phyloP scores from a whole-genome alignment of 2,797 vertebrate genomes.

The Erithacus rubecula region DNA sequence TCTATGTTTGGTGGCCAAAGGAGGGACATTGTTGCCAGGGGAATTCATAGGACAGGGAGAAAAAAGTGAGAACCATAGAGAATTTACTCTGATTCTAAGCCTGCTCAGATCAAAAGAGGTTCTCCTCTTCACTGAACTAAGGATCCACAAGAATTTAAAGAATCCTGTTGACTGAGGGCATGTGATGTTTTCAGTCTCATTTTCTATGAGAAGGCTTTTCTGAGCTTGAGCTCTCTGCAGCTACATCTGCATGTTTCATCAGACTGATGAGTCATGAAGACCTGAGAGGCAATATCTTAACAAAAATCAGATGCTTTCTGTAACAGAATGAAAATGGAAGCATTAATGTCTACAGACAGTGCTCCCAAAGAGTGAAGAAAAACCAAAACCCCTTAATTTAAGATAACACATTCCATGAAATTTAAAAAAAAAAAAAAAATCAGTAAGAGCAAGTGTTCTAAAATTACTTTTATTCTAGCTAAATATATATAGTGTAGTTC shows the following conservation, averaged over 20 bases:
- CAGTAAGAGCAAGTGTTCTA: neutral
- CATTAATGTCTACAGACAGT: neutral
- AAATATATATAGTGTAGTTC: neutral
- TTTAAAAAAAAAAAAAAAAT: neutral
- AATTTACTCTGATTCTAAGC: neutral
- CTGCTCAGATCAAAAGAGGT: neutral
- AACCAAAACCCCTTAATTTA: neutral
- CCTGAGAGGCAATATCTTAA: neutral
- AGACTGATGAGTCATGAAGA: neutral
- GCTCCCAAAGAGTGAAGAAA: neutral
- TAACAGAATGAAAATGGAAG: neutral
- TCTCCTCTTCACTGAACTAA: neutral
- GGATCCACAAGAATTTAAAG: neutral
- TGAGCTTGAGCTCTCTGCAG: neutral
- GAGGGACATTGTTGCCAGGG: neutral
- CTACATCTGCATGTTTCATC: neutral
- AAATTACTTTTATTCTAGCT: neutral
- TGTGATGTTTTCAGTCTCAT: neutral
- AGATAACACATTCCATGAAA: neutral
- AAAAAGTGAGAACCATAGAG: neutral
- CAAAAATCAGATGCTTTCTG: neutral
- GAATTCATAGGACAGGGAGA: neutral
- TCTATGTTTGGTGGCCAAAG: neutral
- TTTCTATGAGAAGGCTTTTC: neutral
- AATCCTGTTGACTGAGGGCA: neutral